Base-by-base conservation (phyloP, 30 jellyfish, hydroid and myxozoan species). In the Aurelia sp. region DNA sequence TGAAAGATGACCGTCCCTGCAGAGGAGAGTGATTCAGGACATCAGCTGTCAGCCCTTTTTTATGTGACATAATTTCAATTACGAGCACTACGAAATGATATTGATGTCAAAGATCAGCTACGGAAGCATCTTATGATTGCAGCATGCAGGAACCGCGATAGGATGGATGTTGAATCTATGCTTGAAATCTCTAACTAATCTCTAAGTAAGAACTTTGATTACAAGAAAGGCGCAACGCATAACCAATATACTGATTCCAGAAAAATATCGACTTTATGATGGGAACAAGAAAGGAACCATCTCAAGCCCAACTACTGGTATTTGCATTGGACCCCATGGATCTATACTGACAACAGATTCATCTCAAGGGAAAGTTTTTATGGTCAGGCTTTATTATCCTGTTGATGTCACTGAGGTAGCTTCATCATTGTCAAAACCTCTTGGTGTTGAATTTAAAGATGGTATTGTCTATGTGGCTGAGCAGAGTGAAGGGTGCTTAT, bases 201-300 rank as follows among this genome's bases (percentile, higher is more conserved):
- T n/a, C 4, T 3, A 35, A 35, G 44, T 35, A 35, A 35, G 44
- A 35, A 35, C 44, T 35, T 35, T 35, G 4, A 35, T 35, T 4
- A 35, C 67, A 4, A 58, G 24, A 58, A 15, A 58, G 20, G 24
- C 67, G 4, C 24, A 58, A 15, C 67, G 5, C 67, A 58, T 58
- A 58, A 58, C 67, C 20, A 58, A 58, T 58, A 58, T 6, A 2
- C 67, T 58, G 67, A 58, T 58, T 58, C 67, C 24, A 58, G 67
- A 58, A 58, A 58, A 58, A 5, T 58, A 58, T 58, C 67, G 5
- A 58, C 67, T 58, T 58, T 58, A 58, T 58, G 67, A 58, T 58
- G 67, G 67, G 5, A 58, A 58, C 67, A 58, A 58, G 67, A 58
- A 20, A 58, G 67, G 67, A 20, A 58, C 67, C 67, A 58, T 58